These are phyloP conservation scores for Polydrusus tereticollis DNA, from an alignment of 2,888 invertebrate species.

Conservation along the genomic window DNA sequence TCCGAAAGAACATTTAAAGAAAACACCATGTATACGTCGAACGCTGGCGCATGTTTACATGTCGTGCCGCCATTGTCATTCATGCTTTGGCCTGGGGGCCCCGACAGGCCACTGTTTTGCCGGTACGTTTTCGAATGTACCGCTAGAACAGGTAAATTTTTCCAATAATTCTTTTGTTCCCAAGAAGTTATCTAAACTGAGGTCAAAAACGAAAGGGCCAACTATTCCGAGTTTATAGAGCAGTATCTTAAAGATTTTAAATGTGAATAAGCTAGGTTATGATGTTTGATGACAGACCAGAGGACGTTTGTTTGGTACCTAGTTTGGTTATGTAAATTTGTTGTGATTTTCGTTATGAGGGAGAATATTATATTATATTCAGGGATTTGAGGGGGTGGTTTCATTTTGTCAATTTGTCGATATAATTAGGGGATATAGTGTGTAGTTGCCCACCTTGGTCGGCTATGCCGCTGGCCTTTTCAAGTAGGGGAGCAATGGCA, in stretches of 20 bases:
- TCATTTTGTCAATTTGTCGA: neutral
- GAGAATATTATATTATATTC: neutral
- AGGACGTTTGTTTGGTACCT: too few species aligned
- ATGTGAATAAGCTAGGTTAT: conserved; percentile 27
- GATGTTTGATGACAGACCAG: neutral
- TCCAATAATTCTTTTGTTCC: conserved; percentile 20
- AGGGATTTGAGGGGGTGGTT: conserved; percentile 2
- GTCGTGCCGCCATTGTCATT: conserved; percentile 64
- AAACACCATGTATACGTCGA: conserved; percentile 54
- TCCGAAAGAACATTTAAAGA: conserved; percentile 19
- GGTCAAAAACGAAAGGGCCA: neutral
- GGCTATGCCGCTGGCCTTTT: conserved; percentile 64
- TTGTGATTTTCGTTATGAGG: neutral
- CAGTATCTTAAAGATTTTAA: neutral
- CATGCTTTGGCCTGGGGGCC: conserved; percentile 47
- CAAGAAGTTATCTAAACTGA: neutral
- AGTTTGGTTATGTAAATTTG: conserved; percentile 27
- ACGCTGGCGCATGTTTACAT: conserved; percentile 66
- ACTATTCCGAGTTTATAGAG: neutral
- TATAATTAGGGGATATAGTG: neutral
- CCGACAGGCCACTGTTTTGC: conserved; percentile 61
- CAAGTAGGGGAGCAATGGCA: conserved; percentile 64
- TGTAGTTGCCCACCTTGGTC: conserved; percentile 60
- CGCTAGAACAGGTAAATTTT: conserved; percentile 32
- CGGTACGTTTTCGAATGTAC: conserved; percentile 49